Evolutionary conservation across 2,797 vertebrate genomes (phyloP).

Genomic region (Gadopsis bispinosus): DNA sequence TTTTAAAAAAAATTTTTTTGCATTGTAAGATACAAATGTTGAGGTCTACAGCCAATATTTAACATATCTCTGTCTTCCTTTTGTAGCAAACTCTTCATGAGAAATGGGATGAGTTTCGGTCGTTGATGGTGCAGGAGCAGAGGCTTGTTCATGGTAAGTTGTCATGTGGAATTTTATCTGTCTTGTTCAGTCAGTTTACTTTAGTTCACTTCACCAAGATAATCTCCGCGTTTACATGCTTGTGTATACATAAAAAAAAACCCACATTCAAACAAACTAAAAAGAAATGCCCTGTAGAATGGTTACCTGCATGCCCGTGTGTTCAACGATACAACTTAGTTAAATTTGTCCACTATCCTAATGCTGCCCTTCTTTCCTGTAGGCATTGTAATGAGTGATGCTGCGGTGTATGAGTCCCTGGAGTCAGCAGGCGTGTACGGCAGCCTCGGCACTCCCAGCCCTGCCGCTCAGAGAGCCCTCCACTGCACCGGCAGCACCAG

Average conservation of each 20-base stretch:
- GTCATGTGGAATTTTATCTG: background rate
- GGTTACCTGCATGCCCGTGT: background rate
- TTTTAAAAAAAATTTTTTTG: too few relatives aligned
- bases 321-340: background rate
- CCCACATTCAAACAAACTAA: too few relatives aligned
- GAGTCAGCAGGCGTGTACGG: constrained; percentile 92
- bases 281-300: background rate
- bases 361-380: background rate
- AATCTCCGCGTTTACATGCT: background rate
- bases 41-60: background rate
- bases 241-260: background rate
- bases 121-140: constrained; percentile 95
- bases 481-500: constrained; percentile 82
- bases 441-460: constrained; percentile 83
- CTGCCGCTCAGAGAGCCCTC: constrained; percentile 77
- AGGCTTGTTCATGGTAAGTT: constrained; percentile 91
- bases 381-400: constrained; percentile 95
- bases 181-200: background rate
- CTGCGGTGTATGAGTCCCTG: constrained; percentile 92
- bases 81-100: constrained; percentile 94
- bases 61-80: background rate
- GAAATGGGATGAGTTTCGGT: constrained; percentile 97
- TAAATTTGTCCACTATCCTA: background rate
- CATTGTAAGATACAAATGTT: background rate
- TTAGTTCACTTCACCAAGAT: background rate